Base-by-base conservation (phyloP, 2,797 vertebrate species). In the Choloepus didactylus region DNA sequence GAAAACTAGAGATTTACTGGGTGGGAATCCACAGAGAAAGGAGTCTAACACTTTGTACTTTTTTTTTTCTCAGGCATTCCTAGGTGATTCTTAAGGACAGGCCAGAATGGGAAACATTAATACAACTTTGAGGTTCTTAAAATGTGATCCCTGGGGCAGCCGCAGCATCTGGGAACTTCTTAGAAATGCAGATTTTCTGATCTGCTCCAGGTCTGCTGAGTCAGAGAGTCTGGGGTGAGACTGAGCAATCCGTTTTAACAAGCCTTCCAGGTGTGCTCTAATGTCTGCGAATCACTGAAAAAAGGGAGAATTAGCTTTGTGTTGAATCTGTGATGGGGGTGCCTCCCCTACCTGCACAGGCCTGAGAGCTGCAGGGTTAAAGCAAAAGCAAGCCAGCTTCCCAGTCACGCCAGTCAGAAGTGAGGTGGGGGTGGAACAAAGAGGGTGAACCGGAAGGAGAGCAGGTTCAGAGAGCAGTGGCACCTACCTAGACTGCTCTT, bases 1-100 rank as follows among this genome's bases (percentile, higher is more conserved):
- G 41, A 80, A 83, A 75, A 59, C 51, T 27, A 35, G 90, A 77
- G 51, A 54, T 80, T 94, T 76, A 11, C 27, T 82, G 79, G 93
- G 70, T 60, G n/a, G 70, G 46, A 79, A 83, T 66, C 69, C 64
- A 35, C 10, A n/a, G 21, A 10, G 62, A 82, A 77, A 18, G 46
- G 49, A 82, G 10, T 31, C 44, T 64, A 75, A 85, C 88, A 67
- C 25, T 62, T 9, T 51, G n/a, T 15, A 25, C 16, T 59, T 15
- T 59, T 8, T 6, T 5, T 29, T 3, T 27, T 3, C 16, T 11
- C 73, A 49, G 46, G 4, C 9, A 60, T 46, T 82, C 9, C 12
- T 12, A 93, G 54, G 23, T 69, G 19, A 86, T 87, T 77, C 21
- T 93, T 56, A 56, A 51, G 59, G 64, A 90, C 2, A 3, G 44